Base-by-base conservation (phyloP, 2,888 invertebrate genomes). In the Tipula confusa region DNA sequence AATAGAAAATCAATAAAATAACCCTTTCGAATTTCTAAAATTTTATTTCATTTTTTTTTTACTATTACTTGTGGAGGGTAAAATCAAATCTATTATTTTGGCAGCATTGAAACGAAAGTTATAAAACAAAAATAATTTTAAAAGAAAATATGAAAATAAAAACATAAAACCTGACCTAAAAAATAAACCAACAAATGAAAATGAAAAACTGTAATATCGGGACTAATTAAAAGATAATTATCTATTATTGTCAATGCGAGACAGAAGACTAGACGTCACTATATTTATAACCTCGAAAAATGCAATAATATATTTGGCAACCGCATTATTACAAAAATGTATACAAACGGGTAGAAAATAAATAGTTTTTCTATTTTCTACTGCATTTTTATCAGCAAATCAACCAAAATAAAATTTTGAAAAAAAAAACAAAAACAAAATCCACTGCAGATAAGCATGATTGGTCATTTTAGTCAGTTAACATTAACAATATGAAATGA, bases 291-390 rank as follows among this genome's bases (percentile, higher is more conserved):
- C n/a, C n/a, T n/a, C n/a, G n/a, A n/a, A n/a, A n/a, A n/a, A n/a
- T n/a, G n/a, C n/a, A n/a, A n/a, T n/a, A n/a, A n/a, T n/a, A 64
- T 24, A 64, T 64, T 64, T 64, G 64, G 64, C 64, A 64, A 64
- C 24, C 24, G n/a, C n/a, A 9, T 64, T 24, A 64, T 24, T n/a
- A 64, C 15, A 43, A 43, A 6, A 43, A 43, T 64, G 24, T 9
- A 43, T 43, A 43, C 43, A 15, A 11, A 43, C 6, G 5, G 15
- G 15, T 43, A 7, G 24, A 64, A 64, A 64, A 64, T 24, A 64
- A 64, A 64, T 64, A 1, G 64, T 24, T 24, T 64, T 48, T 48
- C 48, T 64, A 64, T 64, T 64, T 64, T 9, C 64, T 64, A 64
- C 64, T 64, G 64, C 64, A 64, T 24, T 64, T 64, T 64, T 64